Evolutionary conservation across 1,140 invertebrate species (phyloP).

Genomic region (Aphidius ervi): DNA sequence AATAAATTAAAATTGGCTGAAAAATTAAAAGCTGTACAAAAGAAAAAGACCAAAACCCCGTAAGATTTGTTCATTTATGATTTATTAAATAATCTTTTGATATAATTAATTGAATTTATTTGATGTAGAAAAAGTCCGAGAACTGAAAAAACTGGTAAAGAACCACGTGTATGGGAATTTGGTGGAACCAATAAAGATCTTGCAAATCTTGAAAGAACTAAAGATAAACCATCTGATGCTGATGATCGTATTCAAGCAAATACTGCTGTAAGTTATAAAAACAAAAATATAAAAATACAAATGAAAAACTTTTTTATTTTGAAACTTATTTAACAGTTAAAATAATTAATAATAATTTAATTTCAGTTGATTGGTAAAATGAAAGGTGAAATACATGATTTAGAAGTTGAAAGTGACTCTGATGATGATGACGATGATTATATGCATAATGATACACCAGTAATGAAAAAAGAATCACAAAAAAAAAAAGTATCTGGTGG

Average conservation of each 20-base stretch:
- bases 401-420: conserved; percentile 57
- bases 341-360: conserved; percentile 27
- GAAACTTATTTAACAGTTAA: background rate
- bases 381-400: conserved; percentile 69
- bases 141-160: conserved; percentile 76
- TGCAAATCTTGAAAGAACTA: conserved; percentile 78
- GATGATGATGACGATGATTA: conserved; percentile 44
- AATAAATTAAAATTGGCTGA: too few relatives aligned
- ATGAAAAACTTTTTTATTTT: too few relatives aligned
- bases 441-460: too few relatives aligned
- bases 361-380: conserved; percentile 74
- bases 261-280: conserved; percentile 56
- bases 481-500: conserved; percentile 50
- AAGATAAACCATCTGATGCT: conserved; percentile 67
- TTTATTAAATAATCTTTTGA: too few relatives aligned
- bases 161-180: conserved; percentile 85
- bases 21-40: too few relatives aligned
- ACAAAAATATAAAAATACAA: background rate
- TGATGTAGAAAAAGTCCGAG: conserved; percentile 62
- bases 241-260: conserved; percentile 59
- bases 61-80: conserved; percentile 14
- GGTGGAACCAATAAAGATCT: conserved; percentile 76
- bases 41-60: too few relatives aligned
- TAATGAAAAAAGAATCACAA: conserved; percentile 30
- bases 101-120: too few relatives aligned